phyloP scores from a whole-genome alignment of 1,140 invertebrate genomes.

The Augochlora pura region DNA sequence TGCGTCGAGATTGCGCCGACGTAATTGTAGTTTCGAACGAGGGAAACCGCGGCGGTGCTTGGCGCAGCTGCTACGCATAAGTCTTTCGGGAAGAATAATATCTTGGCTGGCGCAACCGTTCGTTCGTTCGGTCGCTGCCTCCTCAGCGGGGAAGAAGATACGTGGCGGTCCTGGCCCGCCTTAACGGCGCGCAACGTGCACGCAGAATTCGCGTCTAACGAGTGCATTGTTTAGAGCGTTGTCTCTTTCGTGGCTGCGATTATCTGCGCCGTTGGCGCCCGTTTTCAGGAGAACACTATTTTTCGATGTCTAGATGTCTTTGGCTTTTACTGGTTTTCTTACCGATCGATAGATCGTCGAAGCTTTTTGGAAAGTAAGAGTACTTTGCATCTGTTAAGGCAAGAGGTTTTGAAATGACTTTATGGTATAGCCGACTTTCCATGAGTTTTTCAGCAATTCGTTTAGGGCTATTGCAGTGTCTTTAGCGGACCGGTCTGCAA shows the following conservation, averaged over 20 bases:
- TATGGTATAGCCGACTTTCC: no score
- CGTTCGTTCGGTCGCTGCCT: slow-evolving; percentile 24
- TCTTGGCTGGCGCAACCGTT: slow-evolving; percentile 64
- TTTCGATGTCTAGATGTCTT: no score
- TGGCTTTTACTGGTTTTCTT: no score
- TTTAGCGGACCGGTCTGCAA: no score
- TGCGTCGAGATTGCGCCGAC: slow-evolving; percentile 22
- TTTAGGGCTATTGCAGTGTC: no score
- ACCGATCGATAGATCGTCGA: no score
- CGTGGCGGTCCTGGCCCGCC: background rate
- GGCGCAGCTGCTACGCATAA: slow-evolving; percentile 75
- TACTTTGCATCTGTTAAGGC: no score
- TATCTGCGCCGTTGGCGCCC: no score
- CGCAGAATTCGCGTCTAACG: slow-evolving; percentile 10
- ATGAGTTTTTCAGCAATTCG: no score
- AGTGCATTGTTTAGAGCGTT: slow-evolving; percentile 24
- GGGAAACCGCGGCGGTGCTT: slow-evolving; percentile 44
- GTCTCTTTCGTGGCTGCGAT: slow-evolving; percentile 30
- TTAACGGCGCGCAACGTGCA: slow-evolving; percentile 36
- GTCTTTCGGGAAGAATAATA: slow-evolving; percentile 76
- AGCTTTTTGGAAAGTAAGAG: no score
- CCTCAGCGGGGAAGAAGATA: slow-evolving; percentile 52
- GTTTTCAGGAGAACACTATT: no score
- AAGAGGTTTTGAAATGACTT: no score
- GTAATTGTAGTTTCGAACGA: slow-evolving; percentile 45